Percentiles rank a stretch among this genome's conserved stretches.
phyloP scores from a whole-genome alignment of 2,888 invertebrate species.

The Trissoscelio sp. region DNA sequence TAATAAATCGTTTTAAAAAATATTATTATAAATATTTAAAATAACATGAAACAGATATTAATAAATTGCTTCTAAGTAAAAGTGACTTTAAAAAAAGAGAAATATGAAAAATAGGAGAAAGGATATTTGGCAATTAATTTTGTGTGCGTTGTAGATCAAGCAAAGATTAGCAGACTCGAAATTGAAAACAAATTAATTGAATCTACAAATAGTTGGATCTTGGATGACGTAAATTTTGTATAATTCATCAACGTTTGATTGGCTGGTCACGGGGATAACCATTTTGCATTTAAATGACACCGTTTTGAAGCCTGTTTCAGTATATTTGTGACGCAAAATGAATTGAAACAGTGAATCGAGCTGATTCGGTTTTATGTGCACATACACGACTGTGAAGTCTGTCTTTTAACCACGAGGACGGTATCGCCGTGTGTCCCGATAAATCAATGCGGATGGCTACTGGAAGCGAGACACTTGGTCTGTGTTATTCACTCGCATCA shows the following conservation, averaged over 20 bases:
- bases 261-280: conserved; percentile 9
- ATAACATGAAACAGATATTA: too few species aligned
- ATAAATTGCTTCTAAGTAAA: too few species aligned
- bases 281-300: conserved; percentile 37
- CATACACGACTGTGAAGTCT: conserved; percentile 26
- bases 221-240: conserved; percentile 28
- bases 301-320: too few species aligned
- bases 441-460: conserved; percentile 56
- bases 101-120: too few species aligned
- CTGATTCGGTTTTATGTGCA: conserved; percentile 51
- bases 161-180: too few species aligned
- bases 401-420: conserved; percentile 48
- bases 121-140: too few species aligned
- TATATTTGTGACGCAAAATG: conserved; percentile 51
- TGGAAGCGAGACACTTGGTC: conserved; percentile 52
- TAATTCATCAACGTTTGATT: conserved; percentile 40
- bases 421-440: conserved; percentile 46
- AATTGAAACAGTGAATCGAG: conserved; percentile 45
- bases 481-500: conserved; percentile 46
- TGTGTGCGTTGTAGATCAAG: too few species aligned
- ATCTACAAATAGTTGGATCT: conserved; percentile 18
- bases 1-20: too few species aligned
- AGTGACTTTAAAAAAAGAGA: too few species aligned
- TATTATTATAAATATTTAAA: too few species aligned
- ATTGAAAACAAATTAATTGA: conserved; percentile 17